Evolutionary conservation across 2,888 invertebrate genomes (phyloP), one percentile per base, ranked within the genome.

Genomic region (Drosophila monieri): DNA sequence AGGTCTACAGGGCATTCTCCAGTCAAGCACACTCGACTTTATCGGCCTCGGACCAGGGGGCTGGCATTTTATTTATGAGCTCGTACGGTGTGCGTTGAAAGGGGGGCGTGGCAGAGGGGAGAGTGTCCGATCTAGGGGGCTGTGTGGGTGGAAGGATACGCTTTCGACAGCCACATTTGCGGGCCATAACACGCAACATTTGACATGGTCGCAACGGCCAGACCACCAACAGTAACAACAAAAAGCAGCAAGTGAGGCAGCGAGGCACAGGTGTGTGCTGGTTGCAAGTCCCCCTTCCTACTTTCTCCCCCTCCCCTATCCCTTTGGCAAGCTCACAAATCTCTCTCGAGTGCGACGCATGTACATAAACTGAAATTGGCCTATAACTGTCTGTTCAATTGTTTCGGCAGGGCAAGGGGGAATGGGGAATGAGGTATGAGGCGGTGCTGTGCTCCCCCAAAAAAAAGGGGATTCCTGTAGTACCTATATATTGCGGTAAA

Each of bases 361-460:
- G 85, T 79, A 78, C 73, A 87, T 81, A 81, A 87, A 81, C 85
- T 81, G 64, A 81, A 81, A 81, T 81, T 87, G 88, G 81, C 81
- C 81, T 87, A 83, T 83, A 83, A 83, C 87, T 83, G 81, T 83
- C 88, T 83, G 85, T 83, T 87, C 81, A 87, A 83, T 83, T 83
- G 81, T 83, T 83, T 87, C 74, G 35, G 35, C 14, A 35, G 32
- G 32, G 32, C 12, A 9, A 27, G 8, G 8, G 27, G 4, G 27
- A 5, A 1, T 0, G 27, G 6, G 43, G 3, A 10, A 51, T 12
- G 30, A 23, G 23, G 30, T n/a, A n/a, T n/a, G n/a, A 27, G 12
- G 41, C 2, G 21, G 23, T 4, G 21, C 5, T 4, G 23, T 8
- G 25, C 25, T n/a, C 6, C 6, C 25, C 9, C 52, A 41, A 70